Percentiles rank a stretch among this genome's conserved stretches.
Evolutionary conservation across 2,113 vertebrate species (phyloP).

Genomic region (Bostrychus sinensis): DNA sequence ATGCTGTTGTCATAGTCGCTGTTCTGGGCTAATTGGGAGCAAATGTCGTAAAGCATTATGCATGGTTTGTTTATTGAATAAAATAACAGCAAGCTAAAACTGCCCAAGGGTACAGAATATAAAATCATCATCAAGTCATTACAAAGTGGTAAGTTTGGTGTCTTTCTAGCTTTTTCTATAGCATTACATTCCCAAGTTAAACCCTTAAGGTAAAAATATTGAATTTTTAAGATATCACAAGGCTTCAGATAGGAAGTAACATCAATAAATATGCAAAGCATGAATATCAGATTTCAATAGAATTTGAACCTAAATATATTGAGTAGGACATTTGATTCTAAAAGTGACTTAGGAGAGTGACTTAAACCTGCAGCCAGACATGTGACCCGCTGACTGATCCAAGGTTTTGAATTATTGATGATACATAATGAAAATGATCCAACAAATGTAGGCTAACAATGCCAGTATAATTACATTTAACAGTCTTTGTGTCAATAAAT

Average conservation of each 20-base stretch:
- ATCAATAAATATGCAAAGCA: neutral
- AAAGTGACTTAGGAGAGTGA: neutral
- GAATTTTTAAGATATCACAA: neutral
- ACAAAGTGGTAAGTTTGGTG: neutral
- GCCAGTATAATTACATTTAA: too few species aligned
- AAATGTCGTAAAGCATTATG: neutral
- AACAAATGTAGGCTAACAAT: neutral
- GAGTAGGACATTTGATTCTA: neutral
- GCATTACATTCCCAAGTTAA: neutral
- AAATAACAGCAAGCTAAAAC: constrained; percentile 1
- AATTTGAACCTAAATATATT: too few species aligned
- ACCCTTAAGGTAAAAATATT: neutral
- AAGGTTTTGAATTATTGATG: neutral
- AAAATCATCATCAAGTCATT: neutral
- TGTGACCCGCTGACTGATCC: too few species aligned
- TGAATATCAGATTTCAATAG: neutral
- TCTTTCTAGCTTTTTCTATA: neutral
- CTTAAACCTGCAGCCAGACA: neutral
- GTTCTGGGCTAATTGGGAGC: neutral
- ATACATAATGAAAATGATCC: neutral
- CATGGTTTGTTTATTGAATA: neutral
- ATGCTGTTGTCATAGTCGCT: neutral
- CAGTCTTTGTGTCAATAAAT: too few species aligned
- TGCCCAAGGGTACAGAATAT: neutral
- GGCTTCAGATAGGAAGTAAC: too few species aligned